Evolutionary conservation across 2,888 invertebrate species (phyloP), one percentile per base, ranked within the genome.

Genomic region (Chrysodeixis includens): DNA sequence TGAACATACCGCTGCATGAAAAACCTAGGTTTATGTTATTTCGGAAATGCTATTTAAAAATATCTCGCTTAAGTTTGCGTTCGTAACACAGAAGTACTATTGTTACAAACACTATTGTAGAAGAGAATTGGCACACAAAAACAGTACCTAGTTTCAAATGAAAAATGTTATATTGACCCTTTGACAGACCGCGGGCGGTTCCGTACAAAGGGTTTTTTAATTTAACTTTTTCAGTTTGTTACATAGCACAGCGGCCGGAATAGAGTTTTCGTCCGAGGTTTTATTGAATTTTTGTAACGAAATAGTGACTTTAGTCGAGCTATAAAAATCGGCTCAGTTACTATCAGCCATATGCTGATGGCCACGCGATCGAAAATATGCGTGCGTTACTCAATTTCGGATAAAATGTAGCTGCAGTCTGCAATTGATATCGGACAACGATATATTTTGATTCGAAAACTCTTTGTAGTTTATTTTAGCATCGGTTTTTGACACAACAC

Each of bases 161-260:
- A 62, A 78, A 70, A 80, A 55, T 53, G 46, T 56, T 66, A 63
- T 65, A 68, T 71, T 53, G 63, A 55, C 30, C 62, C 64, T 78
- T 81, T 78, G 76, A 71, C 62, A 56, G 53, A 56, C 52, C 44
- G 35, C 46, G 30, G 58, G 52, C 67, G 64, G 66, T 66, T 62
- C 58, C 20, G 59, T 68, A 67, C 76, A 81, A 75, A 78, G 63
- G 81, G 65, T 26, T 75, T 78, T 78, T 78, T 69, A 71, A 81
- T 78, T 81, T 66, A 56, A 75, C 65, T 66, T 75, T 81, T 78
- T 81, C 40, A 66, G 81, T 74, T 66, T 49, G 81, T 78, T 78
- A 67, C 67, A 56, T 64, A 66, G 35, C 68, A 53, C 30, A 56
- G 56, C 68, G 18, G 26, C 16, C 35, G 64, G 32, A 69, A 78